A percentile compares a stretch with the other conserved stretches of the same genome.
phyloP scores from a whole-genome alignment of 2,113 vertebrate genomes.

The Puntigrus tetrazona region DNA sequence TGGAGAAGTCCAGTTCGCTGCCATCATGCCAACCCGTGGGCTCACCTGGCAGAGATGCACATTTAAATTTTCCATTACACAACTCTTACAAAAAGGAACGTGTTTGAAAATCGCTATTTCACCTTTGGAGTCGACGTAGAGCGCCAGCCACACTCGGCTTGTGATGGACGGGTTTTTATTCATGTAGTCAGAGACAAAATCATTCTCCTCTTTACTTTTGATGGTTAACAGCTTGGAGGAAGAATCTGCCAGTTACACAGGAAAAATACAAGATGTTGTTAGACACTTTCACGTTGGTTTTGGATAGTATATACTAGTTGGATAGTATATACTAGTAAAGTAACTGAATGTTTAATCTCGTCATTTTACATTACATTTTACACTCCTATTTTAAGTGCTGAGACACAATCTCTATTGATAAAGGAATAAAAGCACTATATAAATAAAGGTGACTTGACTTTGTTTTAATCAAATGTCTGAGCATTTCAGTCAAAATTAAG shows the following conservation, averaged over 20 bases:
- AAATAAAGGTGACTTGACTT: too few species aligned
- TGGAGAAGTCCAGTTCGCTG: conserved; percentile 77
- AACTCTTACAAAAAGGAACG: neutral
- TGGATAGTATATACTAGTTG: neutral
- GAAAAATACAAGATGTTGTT: neutral
- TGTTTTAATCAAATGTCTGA: too few species aligned
- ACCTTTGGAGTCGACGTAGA: conserved; percentile 74
- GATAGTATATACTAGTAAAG: too few species aligned
- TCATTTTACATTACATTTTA: too few species aligned
- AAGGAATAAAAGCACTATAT: too few species aligned
- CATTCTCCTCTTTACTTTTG: conserved; percentile 84
- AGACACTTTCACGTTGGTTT: neutral
- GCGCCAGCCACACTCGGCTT: conserved; percentile 85
- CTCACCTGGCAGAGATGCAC: neutral
- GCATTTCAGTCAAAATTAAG: too few species aligned
- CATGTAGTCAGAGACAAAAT: conserved; percentile 83
- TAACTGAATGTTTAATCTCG: too few species aligned
- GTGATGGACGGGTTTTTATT: conserved; percentile 82
- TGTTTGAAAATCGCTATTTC: conserved; percentile 43
- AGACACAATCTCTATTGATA: too few species aligned
- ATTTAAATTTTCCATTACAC: neutral
- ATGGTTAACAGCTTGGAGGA: conserved; percentile 83
- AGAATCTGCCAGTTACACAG: conserved; percentile 70
- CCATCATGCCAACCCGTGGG: conserved; percentile 81
- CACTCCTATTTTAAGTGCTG: too few species aligned